Evolutionary conservation across 2,113 vertebrate genomes (phyloP), one percentile per base, ranked within the genome.

Genomic region (Neodontobutis hainanensis): DNA sequence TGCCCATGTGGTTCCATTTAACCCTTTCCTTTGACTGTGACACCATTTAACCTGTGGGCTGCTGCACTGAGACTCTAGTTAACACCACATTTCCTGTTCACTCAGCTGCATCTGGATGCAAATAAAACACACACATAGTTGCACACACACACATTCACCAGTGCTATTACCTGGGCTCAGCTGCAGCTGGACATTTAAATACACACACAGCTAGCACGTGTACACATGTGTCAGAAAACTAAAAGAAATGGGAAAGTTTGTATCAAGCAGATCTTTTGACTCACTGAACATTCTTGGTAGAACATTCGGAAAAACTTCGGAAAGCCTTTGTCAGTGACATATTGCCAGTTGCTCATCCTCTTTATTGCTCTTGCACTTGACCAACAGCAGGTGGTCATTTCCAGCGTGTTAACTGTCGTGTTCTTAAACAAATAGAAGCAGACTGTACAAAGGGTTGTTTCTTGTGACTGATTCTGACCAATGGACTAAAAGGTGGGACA

Each of bases 1-100:
- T 36, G 16, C 68, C 74, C 86, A 89, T 87, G 77, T 91, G 86
- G 80, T 88, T 88, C 74, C 80, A 65, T 82, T 92, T 89, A 91
- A 90, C 89, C 87, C 81, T 70, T 78, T 84, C 72, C 75, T 85
- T 87, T 84, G 79, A 90, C 49, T 79, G 63, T 86, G 82, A 88
- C 85, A 84, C 86, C 82, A 65, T 85, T 88, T 88, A 89, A 89
- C 87, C 89, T 63, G 59, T 73, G 59, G 72, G 77, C 83, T 46
- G 50, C 80, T 73, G 77, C 73, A 78, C 77, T 56, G 77, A 81
- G 81, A 84, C 83, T 89, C 65, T 63, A 80, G 72, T 85, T 90
- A 85, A 88, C 76, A 83, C 78, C 82, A 72, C 78, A 71, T 82
- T 90, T 90, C 87, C 86, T 86, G 85, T 86, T 82, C 78, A 5